Percentiles rank a stretch among this genome's conserved stretches.
These are phyloP conservation scores for Scytalopus superciliaris DNA, from an alignment of 2,113 vertebrate species.

Conservation along the genomic window DNA sequence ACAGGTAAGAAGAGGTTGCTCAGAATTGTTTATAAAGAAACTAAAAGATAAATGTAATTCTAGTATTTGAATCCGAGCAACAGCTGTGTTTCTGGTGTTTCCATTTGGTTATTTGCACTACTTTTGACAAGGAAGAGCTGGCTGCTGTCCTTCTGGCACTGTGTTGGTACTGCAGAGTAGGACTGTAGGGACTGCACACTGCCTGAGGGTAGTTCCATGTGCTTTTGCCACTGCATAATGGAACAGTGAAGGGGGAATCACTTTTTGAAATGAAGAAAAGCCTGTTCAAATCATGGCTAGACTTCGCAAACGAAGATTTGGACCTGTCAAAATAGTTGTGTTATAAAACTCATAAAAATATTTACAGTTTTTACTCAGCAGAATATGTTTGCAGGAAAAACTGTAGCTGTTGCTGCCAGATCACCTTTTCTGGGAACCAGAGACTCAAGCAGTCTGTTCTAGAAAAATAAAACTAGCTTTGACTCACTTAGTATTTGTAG, in stretches of 20 bases:
- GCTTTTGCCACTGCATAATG: not conserved
- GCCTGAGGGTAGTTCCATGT: accelerated
- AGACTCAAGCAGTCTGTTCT: not conserved
- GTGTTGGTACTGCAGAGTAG: not conserved
- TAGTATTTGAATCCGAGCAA: not conserved
- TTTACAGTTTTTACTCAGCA: not conserved
- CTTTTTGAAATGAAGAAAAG: not conserved
- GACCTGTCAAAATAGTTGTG: not conserved
- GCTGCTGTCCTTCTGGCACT: not conserved
- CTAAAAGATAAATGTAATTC: not conserved
- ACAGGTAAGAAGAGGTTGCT: conserved; percentile 73
- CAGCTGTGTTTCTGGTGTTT: not conserved
- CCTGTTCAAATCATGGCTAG: too few relatives aligned
- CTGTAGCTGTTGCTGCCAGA: not conserved
- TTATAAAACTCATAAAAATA: not conserved
- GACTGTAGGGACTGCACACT: not conserved
- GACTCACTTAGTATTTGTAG: not conserved
- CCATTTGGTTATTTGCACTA: not conserved
- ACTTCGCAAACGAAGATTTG: too few relatives aligned
- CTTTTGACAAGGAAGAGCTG: not conserved
- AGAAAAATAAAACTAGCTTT: not conserved
- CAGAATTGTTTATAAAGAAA: not conserved
- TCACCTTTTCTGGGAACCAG: not conserved
- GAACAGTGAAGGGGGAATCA: not conserved
- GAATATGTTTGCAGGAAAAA: not conserved